These are phyloP conservation scores for Cheilinus undulatus DNA, from an alignment of 2,113 vertebrate genomes.

Conservation along the genomic window DNA sequence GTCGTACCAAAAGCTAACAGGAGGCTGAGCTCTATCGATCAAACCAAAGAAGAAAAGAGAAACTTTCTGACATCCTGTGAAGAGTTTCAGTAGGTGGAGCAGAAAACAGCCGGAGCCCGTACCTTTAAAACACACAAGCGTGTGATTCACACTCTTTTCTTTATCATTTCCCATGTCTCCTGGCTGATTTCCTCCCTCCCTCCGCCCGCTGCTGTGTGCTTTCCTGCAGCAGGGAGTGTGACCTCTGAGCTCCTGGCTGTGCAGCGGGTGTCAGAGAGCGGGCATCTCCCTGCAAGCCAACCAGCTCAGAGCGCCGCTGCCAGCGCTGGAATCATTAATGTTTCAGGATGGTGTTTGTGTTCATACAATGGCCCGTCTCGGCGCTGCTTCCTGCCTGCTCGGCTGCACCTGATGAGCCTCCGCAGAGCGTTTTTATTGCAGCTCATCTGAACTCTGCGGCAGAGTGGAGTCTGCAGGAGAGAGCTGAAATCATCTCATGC, in stretches of 20 bases:
- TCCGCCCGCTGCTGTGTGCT: not conserved
- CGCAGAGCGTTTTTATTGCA: slow-evolving; percentile 21
- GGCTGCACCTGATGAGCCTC: slow-evolving; percentile 26
- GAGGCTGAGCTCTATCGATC: slow-evolving; percentile 5
- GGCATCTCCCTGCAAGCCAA: slow-evolving; percentile 42
- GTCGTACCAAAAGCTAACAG: slow-evolving; percentile 2
- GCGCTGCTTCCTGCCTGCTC: slow-evolving; percentile 1
- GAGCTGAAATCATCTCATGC: slow-evolving; percentile 36
- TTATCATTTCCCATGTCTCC: slow-evolving; percentile 11
- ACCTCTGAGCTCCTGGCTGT: slow-evolving; percentile 47
- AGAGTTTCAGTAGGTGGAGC: not conserved
- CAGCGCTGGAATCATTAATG: slow-evolving; percentile 42
- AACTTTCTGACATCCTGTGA: slow-evolving; percentile 14
- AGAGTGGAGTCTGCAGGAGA: slow-evolving; percentile 34
- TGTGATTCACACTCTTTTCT: slow-evolving; percentile 8
- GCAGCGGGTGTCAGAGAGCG: slow-evolving; percentile 27
- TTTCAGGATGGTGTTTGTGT: slow-evolving; percentile 38
- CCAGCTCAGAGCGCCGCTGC: slow-evolving; percentile 6
- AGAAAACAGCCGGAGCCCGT: not conserved
- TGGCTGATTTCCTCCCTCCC: slow-evolving; percentile 19
- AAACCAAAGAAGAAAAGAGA: not conserved
- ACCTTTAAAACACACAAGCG: slow-evolving; percentile 2
- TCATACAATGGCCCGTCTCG: slow-evolving; percentile 14
- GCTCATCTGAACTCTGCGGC: slow-evolving; percentile 41
- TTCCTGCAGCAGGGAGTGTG: slow-evolving; percentile 14